Evolutionary conservation across 2,113 vertebrate genomes (phyloP).

Genomic region (Drymodes brunneopygia): DNA sequence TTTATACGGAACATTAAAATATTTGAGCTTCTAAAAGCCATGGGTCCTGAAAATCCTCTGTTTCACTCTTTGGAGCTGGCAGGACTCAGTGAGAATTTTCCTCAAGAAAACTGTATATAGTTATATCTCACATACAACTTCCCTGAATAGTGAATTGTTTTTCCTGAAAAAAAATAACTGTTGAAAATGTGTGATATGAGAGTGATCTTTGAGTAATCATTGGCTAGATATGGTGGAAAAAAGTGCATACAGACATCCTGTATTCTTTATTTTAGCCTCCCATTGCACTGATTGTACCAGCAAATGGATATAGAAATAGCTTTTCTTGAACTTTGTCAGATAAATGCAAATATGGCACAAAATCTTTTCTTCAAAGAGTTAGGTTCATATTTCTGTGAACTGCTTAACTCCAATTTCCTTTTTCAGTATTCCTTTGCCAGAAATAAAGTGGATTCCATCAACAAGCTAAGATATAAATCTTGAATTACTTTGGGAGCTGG

Average conservation of each 20-base stretch:
- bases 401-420: background rate
- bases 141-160: background rate
- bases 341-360: constrained; percentile 31
- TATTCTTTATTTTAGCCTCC: background rate
- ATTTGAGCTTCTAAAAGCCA: background rate
- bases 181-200: background rate
- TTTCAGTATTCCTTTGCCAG: constrained; percentile 12
- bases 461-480: constrained; percentile 25
- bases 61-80: background rate
- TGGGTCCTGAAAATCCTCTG: background rate
- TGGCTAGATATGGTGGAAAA: background rate
- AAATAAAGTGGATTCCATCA: constrained; percentile 10
- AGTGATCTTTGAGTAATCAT: background rate
- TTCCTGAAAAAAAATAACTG: background rate
- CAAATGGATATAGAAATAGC: background rate
- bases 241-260: background rate
- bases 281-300: background rate
- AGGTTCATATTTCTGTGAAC: background rate
- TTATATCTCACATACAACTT: background rate
- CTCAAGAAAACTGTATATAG: rapidly evolving
- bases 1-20: background rate
- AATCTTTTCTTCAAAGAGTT: background rate
- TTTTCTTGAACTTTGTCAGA: constrained; percentile 12
- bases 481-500: constrained; percentile 1
- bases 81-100: background rate